A percentile compares a stretch with the other conserved stretches of the same genome.
Conservation (phyloP, 2,113 vertebrate species). For the Odontesthes bonariensis region DNA sequence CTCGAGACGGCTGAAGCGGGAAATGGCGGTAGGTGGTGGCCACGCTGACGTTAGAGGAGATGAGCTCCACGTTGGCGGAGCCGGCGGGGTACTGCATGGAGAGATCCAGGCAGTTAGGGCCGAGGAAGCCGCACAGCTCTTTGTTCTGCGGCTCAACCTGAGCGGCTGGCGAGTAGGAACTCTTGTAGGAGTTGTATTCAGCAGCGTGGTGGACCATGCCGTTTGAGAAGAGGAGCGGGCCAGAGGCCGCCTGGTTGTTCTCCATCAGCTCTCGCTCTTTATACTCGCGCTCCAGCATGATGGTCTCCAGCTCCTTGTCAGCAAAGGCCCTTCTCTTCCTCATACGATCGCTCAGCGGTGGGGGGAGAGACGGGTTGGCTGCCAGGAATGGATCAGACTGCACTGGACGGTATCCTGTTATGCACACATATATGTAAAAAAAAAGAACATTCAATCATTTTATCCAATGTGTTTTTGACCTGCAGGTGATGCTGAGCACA, state of each 20-base stretch:
- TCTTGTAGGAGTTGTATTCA: constrained; percentile 92
- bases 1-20: constrained; percentile 83
- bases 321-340: constrained; percentile 97
- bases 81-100: constrained; percentile 89
- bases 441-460: constrained; percentile 17
- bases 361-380: constrained; percentile 87
- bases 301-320: constrained; percentile 97
- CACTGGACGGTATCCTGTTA: constrained; percentile 92
- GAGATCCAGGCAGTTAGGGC: constrained; percentile 90
- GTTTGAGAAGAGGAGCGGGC: constrained; percentile 88
- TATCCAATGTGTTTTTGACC: neutral
- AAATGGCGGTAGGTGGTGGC: constrained; percentile 96
- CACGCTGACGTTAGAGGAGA: constrained; percentile 96
- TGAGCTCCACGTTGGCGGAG: constrained; percentile 89
- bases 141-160: constrained; percentile 85
- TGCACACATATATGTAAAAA: neutral
- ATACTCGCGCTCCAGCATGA: constrained; percentile 98
- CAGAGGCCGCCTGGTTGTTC: constrained; percentile 85
- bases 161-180: constrained; percentile 81
- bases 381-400: constrained; percentile 89
- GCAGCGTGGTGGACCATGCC: constrained; percentile 86
- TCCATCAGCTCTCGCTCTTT: constrained; percentile 96
- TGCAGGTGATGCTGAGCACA: neutral
- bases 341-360: constrained; percentile 97
- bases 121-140: constrained; percentile 88